Conservation (phyloP, 2,113 vertebrate genomes). For the Trematocara stigmaticum region DNA sequence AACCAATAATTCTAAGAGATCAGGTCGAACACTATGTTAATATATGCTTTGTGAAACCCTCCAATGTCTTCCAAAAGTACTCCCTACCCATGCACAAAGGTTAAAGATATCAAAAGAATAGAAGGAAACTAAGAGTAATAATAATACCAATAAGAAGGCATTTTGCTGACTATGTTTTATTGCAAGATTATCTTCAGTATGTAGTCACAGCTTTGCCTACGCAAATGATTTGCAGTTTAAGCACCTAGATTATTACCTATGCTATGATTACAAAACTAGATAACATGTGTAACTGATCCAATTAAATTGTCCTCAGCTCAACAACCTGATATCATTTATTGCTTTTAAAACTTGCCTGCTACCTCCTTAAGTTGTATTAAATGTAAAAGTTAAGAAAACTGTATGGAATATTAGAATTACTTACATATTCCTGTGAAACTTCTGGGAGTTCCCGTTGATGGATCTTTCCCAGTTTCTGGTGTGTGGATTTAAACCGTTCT, state of each 20-base stretch:
- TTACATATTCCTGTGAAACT: conserved; percentile 66
- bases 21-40: not conserved
- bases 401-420: not conserved
- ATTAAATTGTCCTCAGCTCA: not conserved
- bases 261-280: not conserved
- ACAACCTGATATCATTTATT: not conserved
- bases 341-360: not conserved
- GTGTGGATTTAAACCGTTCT: conserved; percentile 57
- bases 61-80: not conserved
- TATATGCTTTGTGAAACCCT: not conserved
- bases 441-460: conserved; percentile 22
- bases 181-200: not conserved
- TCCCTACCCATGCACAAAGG: not conserved
- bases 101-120: not conserved
- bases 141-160: not conserved
- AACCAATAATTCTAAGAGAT: not conserved
- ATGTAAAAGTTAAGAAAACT: not conserved
- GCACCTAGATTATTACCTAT: not conserved
- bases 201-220: not conserved
- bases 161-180: not conserved
- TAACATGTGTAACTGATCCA: not conserved
- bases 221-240: not conserved
- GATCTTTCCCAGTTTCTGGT: conserved; percentile 39
- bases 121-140: not conserved
- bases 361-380: not conserved